Conservation (phyloP, 2,888 invertebrate genomes). For the Drosophila merina region DNA sequence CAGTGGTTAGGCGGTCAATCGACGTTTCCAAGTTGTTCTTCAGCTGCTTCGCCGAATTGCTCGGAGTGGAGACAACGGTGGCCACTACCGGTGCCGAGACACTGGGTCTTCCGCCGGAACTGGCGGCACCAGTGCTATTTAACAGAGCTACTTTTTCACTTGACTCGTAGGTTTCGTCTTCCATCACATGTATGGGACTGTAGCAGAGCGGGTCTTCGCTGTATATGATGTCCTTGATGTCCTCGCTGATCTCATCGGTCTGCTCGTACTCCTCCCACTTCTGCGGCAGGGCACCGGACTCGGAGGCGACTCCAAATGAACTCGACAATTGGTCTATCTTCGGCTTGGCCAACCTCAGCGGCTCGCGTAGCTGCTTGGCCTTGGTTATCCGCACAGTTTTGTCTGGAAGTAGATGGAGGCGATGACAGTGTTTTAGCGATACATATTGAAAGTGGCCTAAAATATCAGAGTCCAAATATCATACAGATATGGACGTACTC, state of each 20-base stretch:
- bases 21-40: constrained; percentile 67
- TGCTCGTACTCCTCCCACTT: constrained; percentile 73
- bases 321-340: constrained; percentile 40
- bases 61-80: constrained; percentile 56
- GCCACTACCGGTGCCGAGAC: constrained; percentile 49
- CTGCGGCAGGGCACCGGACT: constrained; percentile 62
- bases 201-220: constrained; percentile 69
- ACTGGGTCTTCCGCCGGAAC: constrained; percentile 11
- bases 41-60: constrained; percentile 60
- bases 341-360: constrained; percentile 64
- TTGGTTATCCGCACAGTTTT: constrained; percentile 65
- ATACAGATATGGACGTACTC: constrained; percentile 26
- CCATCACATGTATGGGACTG: constrained; percentile 68
- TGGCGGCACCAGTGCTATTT: not conserved
- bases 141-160: constrained; percentile 60
- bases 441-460: constrained; percentile 31
- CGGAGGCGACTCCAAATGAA: constrained; percentile 15
- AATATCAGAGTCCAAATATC: constrained; percentile 13
- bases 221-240: constrained; percentile 69
- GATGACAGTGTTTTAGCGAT: constrained; percentile 21
- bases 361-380: constrained; percentile 55
- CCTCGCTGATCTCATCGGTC: constrained; percentile 63
- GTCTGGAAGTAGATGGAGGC: constrained; percentile 46
- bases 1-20: constrained; percentile 61
- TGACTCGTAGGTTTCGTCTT: constrained; percentile 59